Evolutionary conservation across 2,113 vertebrate species (phyloP).

Genomic region (Platysteira castanea): DNA sequence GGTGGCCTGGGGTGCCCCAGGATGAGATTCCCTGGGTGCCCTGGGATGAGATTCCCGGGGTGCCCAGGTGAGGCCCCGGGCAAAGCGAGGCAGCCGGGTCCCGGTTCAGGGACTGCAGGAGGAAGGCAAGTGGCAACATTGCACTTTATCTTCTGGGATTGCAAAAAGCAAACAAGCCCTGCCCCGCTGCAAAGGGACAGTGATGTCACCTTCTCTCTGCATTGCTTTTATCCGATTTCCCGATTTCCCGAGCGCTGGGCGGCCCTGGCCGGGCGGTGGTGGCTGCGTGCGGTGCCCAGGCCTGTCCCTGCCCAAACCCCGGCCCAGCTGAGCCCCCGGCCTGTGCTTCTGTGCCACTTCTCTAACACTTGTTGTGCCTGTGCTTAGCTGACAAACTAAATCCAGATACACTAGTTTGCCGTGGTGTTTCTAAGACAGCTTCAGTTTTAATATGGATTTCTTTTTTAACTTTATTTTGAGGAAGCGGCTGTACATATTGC

Average conservation of each 20-base stretch:
- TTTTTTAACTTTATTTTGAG: not conserved
- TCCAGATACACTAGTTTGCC: not conserved
- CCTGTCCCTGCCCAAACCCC: not conserved
- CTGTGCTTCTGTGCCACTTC: slow-evolving; percentile 29
- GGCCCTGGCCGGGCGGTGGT: not conserved
- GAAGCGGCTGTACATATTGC: not conserved
- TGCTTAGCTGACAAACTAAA: not conserved
- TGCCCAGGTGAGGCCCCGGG: not conserved
- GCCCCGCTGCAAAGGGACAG: not conserved
- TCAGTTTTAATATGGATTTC: not conserved
- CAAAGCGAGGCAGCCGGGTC: fast-evolving
- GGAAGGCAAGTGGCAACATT: not conserved
- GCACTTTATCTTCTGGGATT: slow-evolving; percentile 16
- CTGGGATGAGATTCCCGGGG: not conserved
- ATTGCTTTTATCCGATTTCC: fast-evolving
- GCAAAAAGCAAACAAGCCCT: not conserved
- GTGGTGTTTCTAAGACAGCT: slow-evolving; percentile 12
- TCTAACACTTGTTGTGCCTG: slow-evolving; percentile 28
- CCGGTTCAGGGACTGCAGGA: not conserved
- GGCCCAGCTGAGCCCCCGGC: not conserved
- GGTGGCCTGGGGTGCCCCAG: not conserved
- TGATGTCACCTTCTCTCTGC: not conserved
- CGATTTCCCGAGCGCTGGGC: not conserved
- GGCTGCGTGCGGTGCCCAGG: not conserved
- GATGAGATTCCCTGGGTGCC: not conserved